Conservation (phyloP, 2,888 invertebrate genomes). For the Meandrusa payeni region DNA sequence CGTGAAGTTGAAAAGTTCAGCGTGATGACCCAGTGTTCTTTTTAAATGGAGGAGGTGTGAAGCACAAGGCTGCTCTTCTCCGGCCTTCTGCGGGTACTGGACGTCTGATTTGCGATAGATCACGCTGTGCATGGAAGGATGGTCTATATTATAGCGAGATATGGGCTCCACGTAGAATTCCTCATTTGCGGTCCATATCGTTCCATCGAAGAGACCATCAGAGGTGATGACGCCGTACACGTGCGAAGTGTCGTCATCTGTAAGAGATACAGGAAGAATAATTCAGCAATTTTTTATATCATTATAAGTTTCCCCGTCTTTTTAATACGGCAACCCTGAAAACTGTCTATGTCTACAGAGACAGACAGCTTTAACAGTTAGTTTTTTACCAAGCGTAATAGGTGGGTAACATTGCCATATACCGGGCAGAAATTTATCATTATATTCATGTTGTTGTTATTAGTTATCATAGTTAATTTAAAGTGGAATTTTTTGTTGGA, state of each 20-base stretch:
- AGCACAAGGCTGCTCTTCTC: slow-evolving; percentile 71
- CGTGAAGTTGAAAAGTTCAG: slow-evolving; percentile 65
- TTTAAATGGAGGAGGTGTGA: slow-evolving; percentile 82
- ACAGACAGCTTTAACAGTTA: too few species aligned
- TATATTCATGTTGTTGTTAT: too few species aligned
- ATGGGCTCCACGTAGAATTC: slow-evolving; percentile 93
- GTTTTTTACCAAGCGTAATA: too few species aligned
- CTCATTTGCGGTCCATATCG: slow-evolving; percentile 87
- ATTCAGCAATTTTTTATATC: too few species aligned
- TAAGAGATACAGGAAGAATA: too few species aligned
- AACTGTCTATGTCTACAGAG: too few species aligned
- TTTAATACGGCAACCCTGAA: too few species aligned
- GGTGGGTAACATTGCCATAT: too few species aligned
- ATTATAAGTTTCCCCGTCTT: too few species aligned
- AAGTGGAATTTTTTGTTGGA: too few species aligned
- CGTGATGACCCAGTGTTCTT: slow-evolving; percentile 54
- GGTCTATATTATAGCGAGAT: slow-evolving; percentile 82
- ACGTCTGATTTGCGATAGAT: slow-evolving; percentile 92
- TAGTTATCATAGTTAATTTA: too few species aligned
- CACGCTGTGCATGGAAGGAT: slow-evolving; percentile 87
- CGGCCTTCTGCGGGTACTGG: slow-evolving; percentile 63
- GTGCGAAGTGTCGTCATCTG: slow-evolving; percentile 90
- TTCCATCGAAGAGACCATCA: slow-evolving; percentile 94
- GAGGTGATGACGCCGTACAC: slow-evolving; percentile 93
- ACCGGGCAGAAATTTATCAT: too few species aligned